Base-by-base conservation (phyloP, 2,113 vertebrate species). In the Dasyprocta punctata region DNA sequence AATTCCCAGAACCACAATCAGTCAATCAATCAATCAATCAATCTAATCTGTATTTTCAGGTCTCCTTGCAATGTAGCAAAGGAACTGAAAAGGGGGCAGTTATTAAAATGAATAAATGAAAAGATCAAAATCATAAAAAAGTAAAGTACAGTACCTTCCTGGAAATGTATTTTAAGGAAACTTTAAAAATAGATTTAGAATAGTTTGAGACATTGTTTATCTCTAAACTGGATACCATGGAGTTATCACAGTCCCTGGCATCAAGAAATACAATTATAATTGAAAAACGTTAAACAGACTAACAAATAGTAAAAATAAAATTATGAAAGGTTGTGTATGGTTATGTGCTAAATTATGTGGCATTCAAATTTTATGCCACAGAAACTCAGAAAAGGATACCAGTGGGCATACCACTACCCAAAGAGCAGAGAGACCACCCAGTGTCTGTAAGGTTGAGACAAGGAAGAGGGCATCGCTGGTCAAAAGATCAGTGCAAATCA, bases 261-360 rank as follows among this genome's bases (percentile, higher is more conserved):
- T 84, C 30, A 69, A 95, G 14, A 88, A 93, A 77, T 77, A 81
- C 12, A 63, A 28, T 82, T 93, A 20, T n/a, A 85, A 33, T 19
- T 61, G 49, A 78, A 90, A 92, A 90, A 73, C 89, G 77, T 58
- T 36, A 93, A 97, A 82, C 22, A 80, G 38, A 80, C 54, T 54
- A 63, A 78, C 60, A 95, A 92, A 85, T 94, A 86, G 41, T 30
- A 93, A 96, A 78, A 8, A 86, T 60, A 24, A 92, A 71, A 80
- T 17, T 4, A 41, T 58, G 16, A 71, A 89, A 90, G 38, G 28
- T 36, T 20, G 22, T 14, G n/a, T 38, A n/a, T 3, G 38, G 44
- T 24, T 77, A 24, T 20, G 3, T 54, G 28, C 61, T 92, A 58
- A 81, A 67, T 24, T 33, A 56, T 0, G 12, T 73, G n/a, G 17